phyloP scores from a whole-genome alignment of 1,140 invertebrate genomes.

The Hirudo medicinalis region DNA sequence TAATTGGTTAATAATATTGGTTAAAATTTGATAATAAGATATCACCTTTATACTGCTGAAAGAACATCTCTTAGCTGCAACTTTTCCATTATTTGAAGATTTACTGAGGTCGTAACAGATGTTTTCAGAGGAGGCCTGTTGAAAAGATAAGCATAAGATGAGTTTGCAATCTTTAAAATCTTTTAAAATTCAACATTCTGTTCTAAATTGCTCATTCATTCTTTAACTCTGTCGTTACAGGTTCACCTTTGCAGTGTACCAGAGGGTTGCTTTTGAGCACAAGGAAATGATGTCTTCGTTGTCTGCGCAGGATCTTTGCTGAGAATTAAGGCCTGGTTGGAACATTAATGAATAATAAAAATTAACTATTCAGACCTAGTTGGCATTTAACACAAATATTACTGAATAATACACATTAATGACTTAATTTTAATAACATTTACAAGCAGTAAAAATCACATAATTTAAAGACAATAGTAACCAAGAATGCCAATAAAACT shows the following conservation, averaged over 20 bases:
- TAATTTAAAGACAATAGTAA: not conserved
- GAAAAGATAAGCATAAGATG: not conserved
- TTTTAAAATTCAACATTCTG: too few relatives aligned
- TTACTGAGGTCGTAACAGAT: conserved; percentile 6
- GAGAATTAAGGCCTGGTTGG: not conserved
- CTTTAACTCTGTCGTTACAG: not conserved
- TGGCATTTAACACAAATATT: not conserved
- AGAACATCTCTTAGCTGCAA: not conserved
- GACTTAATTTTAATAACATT: not conserved
- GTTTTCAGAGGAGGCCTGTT: not conserved
- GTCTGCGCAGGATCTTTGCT: not conserved
- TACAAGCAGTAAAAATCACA: not conserved
- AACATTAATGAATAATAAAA: not conserved
- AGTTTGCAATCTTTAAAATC: not conserved
- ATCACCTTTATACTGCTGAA: not conserved
- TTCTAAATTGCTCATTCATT: too few relatives aligned
- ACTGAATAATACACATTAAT: not conserved
- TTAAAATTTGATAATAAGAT: not conserved
- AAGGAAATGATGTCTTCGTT: not conserved
- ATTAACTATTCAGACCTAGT: not conserved
- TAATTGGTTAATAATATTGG: not conserved
- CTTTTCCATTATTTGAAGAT: not conserved
- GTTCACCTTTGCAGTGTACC: conserved; percentile 1
- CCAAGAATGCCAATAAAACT: not conserved
- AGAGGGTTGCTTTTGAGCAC: not conserved